Conservation (phyloP, 2,888 invertebrate genomes). For the Nephrotoma flavescens region DNA sequence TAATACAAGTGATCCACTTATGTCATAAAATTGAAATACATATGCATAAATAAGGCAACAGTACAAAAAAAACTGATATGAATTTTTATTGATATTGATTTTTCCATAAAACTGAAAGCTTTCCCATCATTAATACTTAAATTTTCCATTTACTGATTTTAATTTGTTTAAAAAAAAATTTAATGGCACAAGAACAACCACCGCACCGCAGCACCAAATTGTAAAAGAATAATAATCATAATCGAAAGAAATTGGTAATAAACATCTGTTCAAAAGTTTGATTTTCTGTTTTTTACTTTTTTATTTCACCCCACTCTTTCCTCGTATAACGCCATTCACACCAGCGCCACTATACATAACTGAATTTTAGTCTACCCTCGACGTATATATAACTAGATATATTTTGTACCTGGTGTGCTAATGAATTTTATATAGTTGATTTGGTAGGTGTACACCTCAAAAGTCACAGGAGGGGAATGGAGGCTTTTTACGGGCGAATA, state of each 20-base stretch:
- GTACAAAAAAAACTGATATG: background rate
- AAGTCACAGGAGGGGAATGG: background rate
- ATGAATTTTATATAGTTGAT: background rate
- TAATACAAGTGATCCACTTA: background rate
- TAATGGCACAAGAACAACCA: background rate
- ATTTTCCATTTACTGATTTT: background rate
- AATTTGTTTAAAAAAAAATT: background rate
- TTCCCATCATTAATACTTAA: background rate
- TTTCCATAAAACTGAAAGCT: background rate
- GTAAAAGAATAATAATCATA: background rate
- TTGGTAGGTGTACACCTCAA: background rate
- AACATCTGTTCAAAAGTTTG: background rate
- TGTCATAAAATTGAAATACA: background rate
- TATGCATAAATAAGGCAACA: background rate
- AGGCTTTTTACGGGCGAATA: background rate
- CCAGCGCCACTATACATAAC: background rate
- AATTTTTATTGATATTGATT: background rate
- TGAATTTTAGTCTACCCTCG: background rate
- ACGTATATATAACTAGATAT: background rate
- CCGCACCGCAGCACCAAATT: background rate
- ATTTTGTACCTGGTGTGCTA: background rate
- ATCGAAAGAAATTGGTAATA: background rate
- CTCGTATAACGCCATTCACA: background rate
- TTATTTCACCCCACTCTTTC: background rate
- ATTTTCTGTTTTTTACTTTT: background rate